These are phyloP conservation scores for Megathymus violae DNA, from an alignment of 1,140 invertebrate genomes.

Conservation along the genomic window DNA sequence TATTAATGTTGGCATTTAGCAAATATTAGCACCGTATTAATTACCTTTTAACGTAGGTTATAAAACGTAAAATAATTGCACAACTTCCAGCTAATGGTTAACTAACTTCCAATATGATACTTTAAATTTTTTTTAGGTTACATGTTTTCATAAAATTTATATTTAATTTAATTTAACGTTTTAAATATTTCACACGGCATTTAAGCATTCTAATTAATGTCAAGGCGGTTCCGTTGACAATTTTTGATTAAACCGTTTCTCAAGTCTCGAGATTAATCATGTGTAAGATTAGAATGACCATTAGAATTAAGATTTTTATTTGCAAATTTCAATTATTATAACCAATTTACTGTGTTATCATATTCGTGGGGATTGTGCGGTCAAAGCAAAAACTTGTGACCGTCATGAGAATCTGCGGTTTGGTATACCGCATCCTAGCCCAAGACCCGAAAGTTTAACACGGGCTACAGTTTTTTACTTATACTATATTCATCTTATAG, in stretches of 20 bases:
- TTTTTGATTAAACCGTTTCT: background rate
- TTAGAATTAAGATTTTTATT: background rate
- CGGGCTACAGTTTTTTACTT: too few species aligned
- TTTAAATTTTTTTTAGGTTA: constrained; percentile 3
- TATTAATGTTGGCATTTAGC: background rate
- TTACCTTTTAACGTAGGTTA: background rate
- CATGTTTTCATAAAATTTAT: too few species aligned
- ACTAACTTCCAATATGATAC: background rate
- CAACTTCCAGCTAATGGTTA: background rate
- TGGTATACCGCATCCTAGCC: background rate
- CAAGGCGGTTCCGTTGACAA: constrained; percentile 15
- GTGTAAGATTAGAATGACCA: background rate
- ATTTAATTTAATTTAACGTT: constrained; percentile 22
- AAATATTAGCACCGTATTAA: background rate
- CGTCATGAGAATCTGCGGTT: constrained; percentile 1
- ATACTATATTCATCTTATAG: too few species aligned
- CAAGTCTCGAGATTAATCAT: background rate
- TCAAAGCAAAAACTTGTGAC: background rate
- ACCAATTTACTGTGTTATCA: background rate
- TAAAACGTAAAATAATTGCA: background rate
- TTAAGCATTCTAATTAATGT: constrained; percentile 25
- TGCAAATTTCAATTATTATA: too few species aligned
- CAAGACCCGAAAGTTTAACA: background rate
- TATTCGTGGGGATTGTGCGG: background rate
- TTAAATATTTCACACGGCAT: constrained; percentile 20